Percentiles rank a stretch among this genome's conserved stretches.
Evolutionary conservation across 2,113 vertebrate species (phyloP).

Genomic region (Motacilla tschutschensis): DNA sequence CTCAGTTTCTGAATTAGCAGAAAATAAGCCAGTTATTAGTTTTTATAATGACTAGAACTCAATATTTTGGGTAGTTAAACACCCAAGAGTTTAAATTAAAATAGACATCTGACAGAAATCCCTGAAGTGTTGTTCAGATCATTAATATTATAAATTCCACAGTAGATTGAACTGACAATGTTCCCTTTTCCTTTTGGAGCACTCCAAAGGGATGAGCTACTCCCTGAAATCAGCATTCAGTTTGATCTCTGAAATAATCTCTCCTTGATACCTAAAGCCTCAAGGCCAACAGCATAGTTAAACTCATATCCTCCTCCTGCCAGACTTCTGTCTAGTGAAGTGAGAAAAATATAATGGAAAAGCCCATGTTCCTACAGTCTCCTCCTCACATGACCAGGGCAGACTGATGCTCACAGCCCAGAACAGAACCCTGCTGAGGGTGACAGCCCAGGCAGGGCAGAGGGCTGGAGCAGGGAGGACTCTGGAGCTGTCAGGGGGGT

Average conservation of each 20-base stretch:
- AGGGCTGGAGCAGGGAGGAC: not conserved
- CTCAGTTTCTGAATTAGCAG: conserved; percentile 77
- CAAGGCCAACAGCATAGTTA: conserved; percentile 40
- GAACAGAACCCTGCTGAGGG: not conserved
- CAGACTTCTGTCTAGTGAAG: not conserved
- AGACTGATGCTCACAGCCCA: not conserved
- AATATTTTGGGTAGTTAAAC: conserved; percentile 80
- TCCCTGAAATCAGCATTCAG: conserved; percentile 66
- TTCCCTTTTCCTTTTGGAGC: conserved; percentile 62
- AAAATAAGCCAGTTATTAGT: conserved; percentile 80
- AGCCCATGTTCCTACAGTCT: not conserved
- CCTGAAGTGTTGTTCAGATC: conserved; percentile 76
- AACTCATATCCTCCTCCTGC: conserved; percentile 24
- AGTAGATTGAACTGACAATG: conserved; percentile 72
- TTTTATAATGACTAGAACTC: conserved; percentile 80
- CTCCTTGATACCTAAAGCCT: conserved; percentile 61
- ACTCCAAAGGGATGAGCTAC: conserved; percentile 65
- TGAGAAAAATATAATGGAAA: not conserved
- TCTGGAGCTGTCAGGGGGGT: not conserved
- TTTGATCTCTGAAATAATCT: conserved; percentile 71
- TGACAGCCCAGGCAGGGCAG: accelerated
- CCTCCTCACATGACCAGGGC: not conserved
- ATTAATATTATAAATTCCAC: conserved; percentile 76
- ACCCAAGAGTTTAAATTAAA: conserved; percentile 82
- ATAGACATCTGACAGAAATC: conserved; percentile 79